Percentiles rank a stretch among this genome's conserved stretches.
Evolutionary conservation across 2,113 vertebrate genomes (phyloP).

Genomic region (Microcebus jonahi): DNA sequence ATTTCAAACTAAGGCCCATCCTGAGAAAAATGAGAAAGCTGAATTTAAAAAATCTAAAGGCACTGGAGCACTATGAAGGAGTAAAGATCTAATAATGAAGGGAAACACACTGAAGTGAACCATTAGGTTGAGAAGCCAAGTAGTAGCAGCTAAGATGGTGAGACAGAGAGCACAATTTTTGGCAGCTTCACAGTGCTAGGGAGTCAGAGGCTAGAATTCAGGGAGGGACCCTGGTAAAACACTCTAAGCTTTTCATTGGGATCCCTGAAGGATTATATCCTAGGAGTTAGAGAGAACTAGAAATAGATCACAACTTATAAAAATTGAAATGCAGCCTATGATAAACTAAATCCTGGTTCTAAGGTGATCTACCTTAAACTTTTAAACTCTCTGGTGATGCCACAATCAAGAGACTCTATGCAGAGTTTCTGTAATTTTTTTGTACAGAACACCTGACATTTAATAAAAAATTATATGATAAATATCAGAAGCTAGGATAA

Average conservation of each 20-base stretch:
- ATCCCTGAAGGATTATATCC: not conserved
- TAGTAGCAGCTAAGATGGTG: not conserved
- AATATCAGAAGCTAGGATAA: not conserved
- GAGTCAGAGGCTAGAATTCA: not conserved
- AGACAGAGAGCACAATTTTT: not conserved
- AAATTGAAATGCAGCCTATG: not conserved
- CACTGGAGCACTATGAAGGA: not conserved
- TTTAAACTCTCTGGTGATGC: not conserved
- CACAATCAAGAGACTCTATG: not conserved
- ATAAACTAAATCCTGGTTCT: not conserved
- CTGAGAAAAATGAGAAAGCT: not conserved
- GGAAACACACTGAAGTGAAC: not conserved
- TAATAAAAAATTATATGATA: not conserved
- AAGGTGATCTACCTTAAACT: not conserved
- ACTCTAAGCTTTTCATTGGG: not conserved
- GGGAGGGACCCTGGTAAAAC: not conserved
- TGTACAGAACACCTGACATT: not conserved
- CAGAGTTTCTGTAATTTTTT: not conserved
- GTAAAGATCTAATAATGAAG: not conserved
- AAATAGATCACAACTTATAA: not conserved
- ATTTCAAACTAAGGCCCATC: not conserved
- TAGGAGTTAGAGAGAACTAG: not conserved
- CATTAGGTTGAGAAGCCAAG: not conserved
- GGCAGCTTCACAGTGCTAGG: not conserved
- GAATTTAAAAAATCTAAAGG: not conserved